A percentile compares a stretch with the other conserved stretches of the same genome.
Conservation (phyloP, 2,797 vertebrate species). For the Acanthurus leucopareius region DNA sequence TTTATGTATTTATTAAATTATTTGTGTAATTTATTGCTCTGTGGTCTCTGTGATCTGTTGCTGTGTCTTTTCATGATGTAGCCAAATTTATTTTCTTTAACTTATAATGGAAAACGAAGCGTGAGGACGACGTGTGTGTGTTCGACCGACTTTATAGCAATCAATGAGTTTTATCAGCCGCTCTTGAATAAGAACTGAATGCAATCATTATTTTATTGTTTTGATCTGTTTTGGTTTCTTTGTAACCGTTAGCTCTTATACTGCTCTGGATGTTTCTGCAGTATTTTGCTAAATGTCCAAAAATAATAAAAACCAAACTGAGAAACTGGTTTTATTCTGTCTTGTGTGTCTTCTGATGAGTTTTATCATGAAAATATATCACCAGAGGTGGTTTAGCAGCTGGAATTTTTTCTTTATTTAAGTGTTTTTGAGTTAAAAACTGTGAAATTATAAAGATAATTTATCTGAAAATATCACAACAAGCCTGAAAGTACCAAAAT, state of each 20-base stretch:
- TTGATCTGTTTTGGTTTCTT: constrained; percentile 87
- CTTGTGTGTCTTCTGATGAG: neutral
- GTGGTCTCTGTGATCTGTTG: constrained; percentile 79
- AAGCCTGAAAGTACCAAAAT: neutral
- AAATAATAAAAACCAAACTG: constrained; percentile 81
- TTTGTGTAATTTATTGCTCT: constrained; percentile 87
- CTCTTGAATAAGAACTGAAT: constrained; percentile 85
- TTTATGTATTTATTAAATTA: constrained; percentile 96
- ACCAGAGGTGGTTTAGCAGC: neutral
- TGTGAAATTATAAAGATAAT: neutral
- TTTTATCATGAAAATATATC: neutral
- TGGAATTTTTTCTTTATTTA: neutral
- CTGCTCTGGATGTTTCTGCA: constrained; percentile 83
- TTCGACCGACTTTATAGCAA: constrained; percentile 81
- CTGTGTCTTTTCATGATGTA: constrained; percentile 86
- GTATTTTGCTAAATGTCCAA: constrained; percentile 86
- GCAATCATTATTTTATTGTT: constrained; percentile 86
- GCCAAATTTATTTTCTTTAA: constrained; percentile 81
- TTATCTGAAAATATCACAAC: neutral
- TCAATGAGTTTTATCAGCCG: constrained; percentile 79
- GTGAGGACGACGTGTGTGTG: constrained; percentile 73
- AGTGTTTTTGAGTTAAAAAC: neutral
- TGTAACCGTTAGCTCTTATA: constrained; percentile 80
- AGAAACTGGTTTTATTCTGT: constrained; percentile 43
- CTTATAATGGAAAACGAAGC: constrained; percentile 71